Evolutionary conservation across 2,797 vertebrate species (phyloP), one percentile per base, ranked within the genome.

Genomic region (Bryconaethiops microstoma): DNA sequence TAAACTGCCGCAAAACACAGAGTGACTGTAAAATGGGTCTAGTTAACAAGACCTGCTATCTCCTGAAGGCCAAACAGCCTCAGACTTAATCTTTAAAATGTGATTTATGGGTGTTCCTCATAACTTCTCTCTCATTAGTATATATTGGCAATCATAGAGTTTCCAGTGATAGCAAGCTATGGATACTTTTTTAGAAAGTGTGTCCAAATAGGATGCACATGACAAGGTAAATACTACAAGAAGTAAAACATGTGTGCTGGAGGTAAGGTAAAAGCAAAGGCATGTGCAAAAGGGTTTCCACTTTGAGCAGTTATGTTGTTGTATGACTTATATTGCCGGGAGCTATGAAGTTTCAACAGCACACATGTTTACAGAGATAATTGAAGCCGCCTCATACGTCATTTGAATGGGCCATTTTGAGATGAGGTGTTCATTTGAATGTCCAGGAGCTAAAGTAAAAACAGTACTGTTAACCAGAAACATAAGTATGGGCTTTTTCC

Each of bases 361-460:
- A 21, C 39, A 79, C 7, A 77, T 21, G 57, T 55, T 55, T 62
- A 23, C 23, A 68, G 45, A 77, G 73, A 79, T 76, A 74, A 52
- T n/a, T 45, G 23, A 75, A 48, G 42, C 74, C 54, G 16, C 21
- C 67, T 68, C 65, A 81, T 67, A 57, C 23, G 19, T 74, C 67
- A 85, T 86, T 86, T 86, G 85, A 79, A 71, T 86, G 81, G 69
- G 76, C 78, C 69, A 70, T 78, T 78, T 72, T n/a, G 50, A 62
- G 73, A 29, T 42, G 70, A 78, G 60, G 35, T 29, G 52, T 29
- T 55, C 4, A 54, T 59, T 80, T 78, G 39, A 54, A 63, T 60
- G 80, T 67, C 65, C 45, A 21, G 55, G 7, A 63, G 52, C 60
- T 74, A 42, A 35, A 74, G 17, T 54, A 71, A 65, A 64, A 40